Conservation (phyloP, 2,797 vertebrate species). For the Platyrinchus mystaceus region DNA sequence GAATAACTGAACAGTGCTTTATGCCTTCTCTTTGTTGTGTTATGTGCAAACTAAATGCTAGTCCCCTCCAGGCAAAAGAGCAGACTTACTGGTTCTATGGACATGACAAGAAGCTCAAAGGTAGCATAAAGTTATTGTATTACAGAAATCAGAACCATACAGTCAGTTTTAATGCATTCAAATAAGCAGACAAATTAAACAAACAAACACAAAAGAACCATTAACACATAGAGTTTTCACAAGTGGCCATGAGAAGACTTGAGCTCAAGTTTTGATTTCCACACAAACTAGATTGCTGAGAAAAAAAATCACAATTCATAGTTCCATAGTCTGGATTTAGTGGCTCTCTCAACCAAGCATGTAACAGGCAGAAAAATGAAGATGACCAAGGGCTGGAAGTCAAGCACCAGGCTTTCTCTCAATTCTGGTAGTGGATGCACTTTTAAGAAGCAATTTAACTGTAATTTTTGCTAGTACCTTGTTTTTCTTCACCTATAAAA, state of each 20-base stretch:
- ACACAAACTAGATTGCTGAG: background rate
- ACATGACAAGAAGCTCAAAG: background rate
- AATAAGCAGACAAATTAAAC: background rate
- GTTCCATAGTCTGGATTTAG: background rate
- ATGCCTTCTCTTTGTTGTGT: background rate
- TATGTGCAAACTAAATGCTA: background rate
- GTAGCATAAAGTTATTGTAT: background rate
- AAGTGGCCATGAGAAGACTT: background rate
- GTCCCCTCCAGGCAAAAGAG: background rate
- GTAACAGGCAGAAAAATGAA: background rate
- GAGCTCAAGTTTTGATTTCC: background rate
- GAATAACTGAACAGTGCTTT: background rate
- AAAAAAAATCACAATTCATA: background rate
- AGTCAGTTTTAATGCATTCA: background rate
- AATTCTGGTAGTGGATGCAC: background rate
- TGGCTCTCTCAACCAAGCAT: background rate
- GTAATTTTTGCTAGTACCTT: background rate
- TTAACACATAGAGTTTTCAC: background rate
- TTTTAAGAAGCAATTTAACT: background rate
- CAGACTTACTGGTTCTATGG: background rate
- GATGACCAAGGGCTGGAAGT: background rate
- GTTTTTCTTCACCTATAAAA: background rate
- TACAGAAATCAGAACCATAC: background rate
- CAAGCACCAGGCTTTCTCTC: background rate
- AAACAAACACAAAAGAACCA: background rate